Base-by-base conservation (phyloP, 2,888 invertebrate species). In the Eucera pruinosa region DNA sequence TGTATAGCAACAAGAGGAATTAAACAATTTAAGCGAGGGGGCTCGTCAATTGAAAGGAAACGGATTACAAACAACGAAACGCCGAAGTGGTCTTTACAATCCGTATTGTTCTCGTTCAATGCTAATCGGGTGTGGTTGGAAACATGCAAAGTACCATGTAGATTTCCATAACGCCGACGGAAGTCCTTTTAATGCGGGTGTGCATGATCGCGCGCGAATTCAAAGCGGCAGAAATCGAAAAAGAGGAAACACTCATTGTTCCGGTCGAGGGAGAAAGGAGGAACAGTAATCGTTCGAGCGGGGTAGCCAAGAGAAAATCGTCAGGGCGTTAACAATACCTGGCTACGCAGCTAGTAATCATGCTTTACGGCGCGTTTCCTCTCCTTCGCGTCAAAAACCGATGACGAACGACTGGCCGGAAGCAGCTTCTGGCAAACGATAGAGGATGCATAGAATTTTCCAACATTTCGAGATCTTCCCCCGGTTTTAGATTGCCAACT, bases 231-330 rank as follows among this genome's bases (percentile, higher is more conserved):
- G 68, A 65, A 78, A 65, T 78, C 47, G 68, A 82, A 70, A 78
- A 77, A 57, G 48, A 41, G 62, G 58, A 71, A 78, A 41, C 39
- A 30, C 9, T 68, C 50, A 57, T 47, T 55, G 68, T 80, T 52
- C 50, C 60, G 50, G 20, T 20, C 39, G 45, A 54, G 57, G 52
- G 67, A 74, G 70, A 72, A 69, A 66, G 54, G 66, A 64, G 48
- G 61, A 50, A 67, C 43, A 11, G 64, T 36, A 23, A 68, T 82
- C 64, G 67, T 68, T 64, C 48, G 62, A 62, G 71, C 67, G 9
- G 68, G 43, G 33, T 13, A 72, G 36, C 45, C 45, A 72, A 52
- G 67, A 76, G 72, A 73, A 82, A 76, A 80, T 82, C 60, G 61
- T 20, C 43, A 45, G 41, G 39, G 45, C 71, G 50, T 78, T 75